These are phyloP conservation scores for Drosophila carrolli DNA, from an alignment of 1,140 invertebrate species.

Conservation along the genomic window DNA sequence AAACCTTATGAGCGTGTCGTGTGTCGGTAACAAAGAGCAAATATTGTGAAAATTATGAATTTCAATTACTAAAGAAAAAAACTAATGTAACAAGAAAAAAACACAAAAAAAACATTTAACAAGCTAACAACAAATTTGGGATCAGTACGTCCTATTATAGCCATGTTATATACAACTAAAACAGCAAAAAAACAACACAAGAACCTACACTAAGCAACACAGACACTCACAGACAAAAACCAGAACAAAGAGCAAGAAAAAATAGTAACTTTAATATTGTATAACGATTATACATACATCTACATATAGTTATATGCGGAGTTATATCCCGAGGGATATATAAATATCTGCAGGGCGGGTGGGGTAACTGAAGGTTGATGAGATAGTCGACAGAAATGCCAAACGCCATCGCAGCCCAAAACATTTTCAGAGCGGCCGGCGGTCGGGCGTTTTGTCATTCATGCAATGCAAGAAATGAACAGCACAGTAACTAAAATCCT, in stretches of 20 bases:
- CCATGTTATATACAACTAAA: conserved; percentile 78
- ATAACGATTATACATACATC: conserved; percentile 62
- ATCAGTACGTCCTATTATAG: conserved; percentile 83
- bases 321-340: conserved; percentile 20
- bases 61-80: conserved; percentile 73
- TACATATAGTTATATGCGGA: conserved; percentile 36
- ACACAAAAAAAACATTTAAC: conserved; percentile 50
- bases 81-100: conserved; percentile 39
- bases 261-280: conserved; percentile 77
- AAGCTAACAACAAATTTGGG: conserved; percentile 83
- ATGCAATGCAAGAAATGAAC: conserved; percentile 75
- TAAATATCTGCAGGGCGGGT: conserved; percentile 12
- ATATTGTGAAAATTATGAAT: conserved; percentile 83
- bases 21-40: conserved; percentile 80
- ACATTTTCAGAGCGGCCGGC: conserved; percentile 32
- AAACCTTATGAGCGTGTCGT: conserved; percentile 68
- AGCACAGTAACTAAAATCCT: conserved; percentile 70
- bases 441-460: conserved; percentile 50
- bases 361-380: conserved; percentile 37
- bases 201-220: conserved; percentile 66
- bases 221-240: conserved; percentile 41
- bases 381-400: conserved; percentile 26
- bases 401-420: conserved; percentile 44
- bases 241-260: conserved; percentile 66
- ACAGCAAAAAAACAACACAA: conserved; percentile 60